Conservation (phyloP, 2,113 vertebrate species). For the Ammospiza caudacuta region DNA sequence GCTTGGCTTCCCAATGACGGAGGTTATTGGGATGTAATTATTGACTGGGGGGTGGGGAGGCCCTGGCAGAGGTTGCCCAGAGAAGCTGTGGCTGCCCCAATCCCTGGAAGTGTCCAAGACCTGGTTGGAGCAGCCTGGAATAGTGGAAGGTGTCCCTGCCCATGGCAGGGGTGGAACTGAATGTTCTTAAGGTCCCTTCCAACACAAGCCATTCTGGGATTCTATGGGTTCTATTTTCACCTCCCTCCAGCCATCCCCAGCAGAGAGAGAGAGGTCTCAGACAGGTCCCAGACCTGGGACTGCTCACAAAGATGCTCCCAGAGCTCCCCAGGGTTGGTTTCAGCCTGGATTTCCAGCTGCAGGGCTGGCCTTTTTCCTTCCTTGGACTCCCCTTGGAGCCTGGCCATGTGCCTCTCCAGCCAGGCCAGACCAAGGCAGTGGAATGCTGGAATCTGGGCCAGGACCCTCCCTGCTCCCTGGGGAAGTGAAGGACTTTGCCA, state of each 20-base stretch:
- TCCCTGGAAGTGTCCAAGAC: background rate
- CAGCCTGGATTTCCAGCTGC: background rate
- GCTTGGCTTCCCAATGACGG: background rate
- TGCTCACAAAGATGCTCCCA: background rate
- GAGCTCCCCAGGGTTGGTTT: background rate
- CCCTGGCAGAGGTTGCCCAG: background rate
- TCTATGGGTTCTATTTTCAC: background rate
- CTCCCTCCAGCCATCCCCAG: background rate
- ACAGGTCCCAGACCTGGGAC: background rate
- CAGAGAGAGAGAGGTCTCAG: background rate
- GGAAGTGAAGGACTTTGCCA: background rate
- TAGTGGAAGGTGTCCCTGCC: background rate
- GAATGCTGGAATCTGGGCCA: background rate
- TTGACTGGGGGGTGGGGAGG: fast-evolving
- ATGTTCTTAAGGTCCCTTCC: background rate
- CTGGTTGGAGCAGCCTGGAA: fast-evolving
- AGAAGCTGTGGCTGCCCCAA: background rate
- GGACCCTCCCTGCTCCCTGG: background rate
- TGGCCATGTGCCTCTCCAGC: background rate
- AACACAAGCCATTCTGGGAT: background rate
- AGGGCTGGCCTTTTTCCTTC: background rate
- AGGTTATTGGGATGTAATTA: background rate
- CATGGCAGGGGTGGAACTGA: too few species aligned
- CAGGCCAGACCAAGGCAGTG: background rate
- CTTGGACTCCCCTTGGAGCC: background rate